phyloP scores from a whole-genome alignment of 2,113 vertebrate species.

The Cryptomyrus ogoouensis region DNA sequence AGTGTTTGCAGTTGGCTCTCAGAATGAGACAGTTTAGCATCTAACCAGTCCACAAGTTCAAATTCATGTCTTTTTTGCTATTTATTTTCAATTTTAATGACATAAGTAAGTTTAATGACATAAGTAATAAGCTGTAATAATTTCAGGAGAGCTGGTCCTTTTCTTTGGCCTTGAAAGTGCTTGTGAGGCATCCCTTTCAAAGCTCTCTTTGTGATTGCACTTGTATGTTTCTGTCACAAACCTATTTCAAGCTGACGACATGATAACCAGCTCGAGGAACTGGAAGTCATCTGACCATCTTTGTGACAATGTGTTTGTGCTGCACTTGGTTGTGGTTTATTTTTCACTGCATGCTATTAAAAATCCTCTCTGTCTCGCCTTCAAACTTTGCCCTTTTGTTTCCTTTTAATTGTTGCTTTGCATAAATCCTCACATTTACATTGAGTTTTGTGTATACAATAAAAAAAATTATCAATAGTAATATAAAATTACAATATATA shows the following conservation, averaged over 20 bases:
- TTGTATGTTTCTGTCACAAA: not conserved
- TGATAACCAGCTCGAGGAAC: not conserved
- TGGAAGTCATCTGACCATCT: not conserved
- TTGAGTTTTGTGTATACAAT: not conserved
- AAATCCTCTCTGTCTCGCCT: not conserved
- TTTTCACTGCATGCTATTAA: constrained; percentile 17
- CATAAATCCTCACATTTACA: not conserved
- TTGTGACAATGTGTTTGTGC: not conserved
- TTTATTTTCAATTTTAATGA: not conserved
- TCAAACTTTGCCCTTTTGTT: not conserved
- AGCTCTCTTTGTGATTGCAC: not conserved
- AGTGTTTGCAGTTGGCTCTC: not conserved
- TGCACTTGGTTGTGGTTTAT: not conserved
- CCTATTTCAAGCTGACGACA: not conserved
- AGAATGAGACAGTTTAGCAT: not conserved
- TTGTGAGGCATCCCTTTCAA: not conserved
- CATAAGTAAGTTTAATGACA: not conserved
- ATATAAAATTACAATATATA: not conserved
- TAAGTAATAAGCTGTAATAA: not conserved
- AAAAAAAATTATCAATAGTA: not conserved
- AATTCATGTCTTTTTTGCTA: not conserved
- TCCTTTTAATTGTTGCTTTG: not conserved
- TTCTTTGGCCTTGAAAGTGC: not conserved
- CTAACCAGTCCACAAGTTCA: not conserved
- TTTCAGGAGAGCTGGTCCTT: not conserved